Evolutionary conservation across 2,888 invertebrate species (phyloP).

Genomic region (Lycocerus yunnanus): DNA sequence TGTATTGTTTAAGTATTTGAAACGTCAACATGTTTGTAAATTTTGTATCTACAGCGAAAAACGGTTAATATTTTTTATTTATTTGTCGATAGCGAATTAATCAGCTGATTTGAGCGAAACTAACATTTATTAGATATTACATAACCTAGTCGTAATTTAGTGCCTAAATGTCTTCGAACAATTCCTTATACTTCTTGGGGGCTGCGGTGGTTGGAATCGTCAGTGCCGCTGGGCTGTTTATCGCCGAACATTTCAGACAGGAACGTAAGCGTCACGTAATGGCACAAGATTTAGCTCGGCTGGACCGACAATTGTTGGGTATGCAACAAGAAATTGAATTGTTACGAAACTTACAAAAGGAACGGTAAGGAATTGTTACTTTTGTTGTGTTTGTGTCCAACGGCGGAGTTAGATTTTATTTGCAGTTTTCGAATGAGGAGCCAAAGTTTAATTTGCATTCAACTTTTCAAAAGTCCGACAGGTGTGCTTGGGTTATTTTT

Average conservation of each 20-base stretch:
- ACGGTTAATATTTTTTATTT: not conserved
- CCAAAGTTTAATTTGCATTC: not conserved
- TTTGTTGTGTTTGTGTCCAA: not conserved
- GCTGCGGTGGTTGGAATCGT: slow-evolving; percentile 52
- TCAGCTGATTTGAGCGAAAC: not conserved
- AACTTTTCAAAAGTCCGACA: slow-evolving; percentile 7
- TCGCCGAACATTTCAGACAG: slow-evolving; percentile 50
- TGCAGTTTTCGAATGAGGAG: not conserved
- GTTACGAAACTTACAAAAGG: slow-evolving; percentile 41
- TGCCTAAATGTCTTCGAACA: slow-evolving; percentile 26
- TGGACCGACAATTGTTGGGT: slow-evolving; percentile 46
- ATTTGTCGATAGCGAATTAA: not conserved
- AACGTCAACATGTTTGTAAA: not conserved
- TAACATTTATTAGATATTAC: not conserved
- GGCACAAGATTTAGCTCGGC: slow-evolving; percentile 48
- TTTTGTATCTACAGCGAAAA: not conserved
- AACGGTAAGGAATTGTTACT: slow-evolving; percentile 20
- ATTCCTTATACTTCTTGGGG: slow-evolving; percentile 41
- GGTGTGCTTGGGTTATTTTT: not conserved
- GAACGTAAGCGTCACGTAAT: slow-evolving; percentile 48
- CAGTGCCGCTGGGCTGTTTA: slow-evolving; percentile 50
- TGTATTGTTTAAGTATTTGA: not conserved
- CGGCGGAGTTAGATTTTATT: slow-evolving; percentile 7
- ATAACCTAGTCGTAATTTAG: not conserved
- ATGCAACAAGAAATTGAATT: slow-evolving; percentile 47